phyloP scores from a whole-genome alignment of 2,888 invertebrate species.

The Calliphora vomitoria region DNA sequence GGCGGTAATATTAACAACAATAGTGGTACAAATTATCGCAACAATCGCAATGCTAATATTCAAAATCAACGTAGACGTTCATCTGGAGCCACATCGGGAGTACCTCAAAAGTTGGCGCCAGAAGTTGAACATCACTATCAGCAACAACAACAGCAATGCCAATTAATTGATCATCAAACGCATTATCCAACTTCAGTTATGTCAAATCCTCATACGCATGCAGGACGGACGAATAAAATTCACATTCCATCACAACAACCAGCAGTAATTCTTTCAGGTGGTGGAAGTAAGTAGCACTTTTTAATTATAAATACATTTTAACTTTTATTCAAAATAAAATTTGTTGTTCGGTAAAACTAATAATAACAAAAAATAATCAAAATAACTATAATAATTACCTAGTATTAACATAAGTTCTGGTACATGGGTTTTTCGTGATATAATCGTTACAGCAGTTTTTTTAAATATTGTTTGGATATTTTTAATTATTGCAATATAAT shows the following conservation, averaged over 20 bases:
- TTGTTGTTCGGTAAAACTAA: no score
- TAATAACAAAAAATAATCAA: no score
- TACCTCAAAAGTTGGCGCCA: constrained; percentile 55
- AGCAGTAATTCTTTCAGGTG: constrained; percentile 71
- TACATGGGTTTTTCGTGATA: no score
- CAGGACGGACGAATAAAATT: constrained; percentile 64
- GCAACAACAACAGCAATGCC: constrained; percentile 67
- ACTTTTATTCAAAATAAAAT: neutral
- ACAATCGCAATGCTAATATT: constrained; percentile 60
- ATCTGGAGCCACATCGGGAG: constrained; percentile 35
- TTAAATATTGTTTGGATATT: no score
- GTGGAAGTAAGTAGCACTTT: constrained; percentile 77
- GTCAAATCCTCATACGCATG: constrained; percentile 47
- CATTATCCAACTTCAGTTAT: constrained; percentile 41
- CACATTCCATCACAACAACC: constrained; percentile 74
- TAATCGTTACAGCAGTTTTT: no score
- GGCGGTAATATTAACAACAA: constrained; percentile 34
- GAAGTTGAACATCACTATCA: constrained; percentile 60
- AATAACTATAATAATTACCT: no score
- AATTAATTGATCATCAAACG: constrained; percentile 40
- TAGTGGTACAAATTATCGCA: constrained; percentile 51
- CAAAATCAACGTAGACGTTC: constrained; percentile 69
- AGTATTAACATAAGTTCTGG: no score
- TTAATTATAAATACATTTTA: neutral
- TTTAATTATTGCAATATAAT: no score